Evolutionary conservation across 1,140 invertebrate genomes (phyloP).

Genomic region (Drosophila rhopaloa): DNA sequence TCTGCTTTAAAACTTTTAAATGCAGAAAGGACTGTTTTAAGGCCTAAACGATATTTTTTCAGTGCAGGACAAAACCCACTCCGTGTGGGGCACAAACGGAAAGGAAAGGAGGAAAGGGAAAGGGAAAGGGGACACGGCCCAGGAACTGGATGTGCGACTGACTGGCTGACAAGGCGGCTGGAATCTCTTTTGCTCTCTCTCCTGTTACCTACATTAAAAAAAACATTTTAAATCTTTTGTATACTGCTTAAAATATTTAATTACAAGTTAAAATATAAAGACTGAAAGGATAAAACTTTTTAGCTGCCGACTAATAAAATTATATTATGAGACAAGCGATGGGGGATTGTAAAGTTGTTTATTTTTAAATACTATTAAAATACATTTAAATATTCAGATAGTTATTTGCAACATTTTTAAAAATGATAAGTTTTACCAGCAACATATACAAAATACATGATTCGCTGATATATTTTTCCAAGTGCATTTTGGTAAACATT

Average conservation of each 20-base stretch:
- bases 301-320: too few species aligned
- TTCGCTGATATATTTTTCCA: slow-evolving; percentile 16
- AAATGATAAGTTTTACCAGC: too few species aligned
- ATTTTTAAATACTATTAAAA: too few species aligned
- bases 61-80: slow-evolving; percentile 15
- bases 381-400: too few species aligned
- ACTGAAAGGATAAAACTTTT: too few species aligned
- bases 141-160: slow-evolving; percentile 47
- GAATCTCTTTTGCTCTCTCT: slow-evolving; percentile 26
- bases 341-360: too few species aligned
- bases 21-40: too few species aligned
- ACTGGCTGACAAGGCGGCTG: slow-evolving; percentile 47
- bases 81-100: slow-evolving; percentile 55
- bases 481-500: slow-evolving; percentile 59
- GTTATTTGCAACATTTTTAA: too few species aligned
- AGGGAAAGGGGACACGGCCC: slow-evolving; percentile 7
- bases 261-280: neutral
- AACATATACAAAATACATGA: too few species aligned
- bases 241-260: neutral
- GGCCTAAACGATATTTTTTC: neutral
- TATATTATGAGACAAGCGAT: too few species aligned
- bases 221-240: neutral
- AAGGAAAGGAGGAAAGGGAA: slow-evolving; percentile 9
- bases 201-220: slow-evolving; percentile 47
- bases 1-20: too few species aligned